Base-by-base conservation (phyloP, 2,797 vertebrate genomes). In the Sebastes melanostomus region DNA sequence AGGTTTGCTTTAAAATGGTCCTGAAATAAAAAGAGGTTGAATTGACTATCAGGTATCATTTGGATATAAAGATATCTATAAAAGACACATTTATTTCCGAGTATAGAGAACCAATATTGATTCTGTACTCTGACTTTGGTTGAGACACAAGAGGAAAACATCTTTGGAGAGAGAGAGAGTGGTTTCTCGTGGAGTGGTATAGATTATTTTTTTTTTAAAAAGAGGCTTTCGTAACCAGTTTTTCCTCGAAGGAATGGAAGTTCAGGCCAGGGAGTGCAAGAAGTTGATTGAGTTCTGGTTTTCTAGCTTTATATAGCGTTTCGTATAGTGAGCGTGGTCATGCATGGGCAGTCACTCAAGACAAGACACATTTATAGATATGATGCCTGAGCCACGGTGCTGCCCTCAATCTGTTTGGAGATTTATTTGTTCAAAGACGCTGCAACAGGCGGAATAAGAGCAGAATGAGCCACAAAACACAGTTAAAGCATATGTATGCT, bases 281-380 rank as follows among this genome's bases (percentile, higher is more conserved):
- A 27, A 67, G 34, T n/a, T 69, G 75, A 70, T 74, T 59, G 76
- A 75, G 52, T 67, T 55, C 16, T 13, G 29, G 5, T 71, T 25
- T 36, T 54, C 16, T 10, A 32, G 58, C 59, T 66, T 60, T 70
- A 70, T 75, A 34, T 46, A 18, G 56, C 12, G 3, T 55, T 60
- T 11, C 2, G 55, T 54, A 8, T n/a, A 42, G 61, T 36, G 25
- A n/a, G 61, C 11, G 56, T 24, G 67, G 61, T 30, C 20, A 9
- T 62, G 78, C 59, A 32, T 20, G 70, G 16, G 71, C 68, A 81
- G 75, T 73, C 72, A 60, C 38, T 63, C 46, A 29, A 60, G 52
- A 72, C 50, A 29, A 60, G 60, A 74, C 38, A 32, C 63, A 70
- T 83, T 81, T 81, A 69, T 74, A 83, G 75, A 83, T 63, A 55